Evolutionary conservation across 2,888 invertebrate species (phyloP).

Genomic region (Phrixothrix hirtus): DNA sequence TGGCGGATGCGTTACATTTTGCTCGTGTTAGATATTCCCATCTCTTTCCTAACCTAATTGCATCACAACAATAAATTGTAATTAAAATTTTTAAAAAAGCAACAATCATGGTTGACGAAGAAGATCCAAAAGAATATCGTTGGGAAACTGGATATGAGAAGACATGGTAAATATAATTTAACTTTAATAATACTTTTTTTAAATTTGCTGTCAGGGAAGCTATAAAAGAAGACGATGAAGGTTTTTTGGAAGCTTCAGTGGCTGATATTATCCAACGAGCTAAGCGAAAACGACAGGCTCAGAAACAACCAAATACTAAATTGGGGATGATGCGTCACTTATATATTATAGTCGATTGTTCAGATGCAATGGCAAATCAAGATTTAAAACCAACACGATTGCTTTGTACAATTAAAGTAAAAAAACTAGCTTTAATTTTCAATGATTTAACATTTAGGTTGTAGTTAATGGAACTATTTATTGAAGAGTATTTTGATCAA

Average conservation of each 20-base stretch:
- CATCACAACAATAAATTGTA: too few species aligned
- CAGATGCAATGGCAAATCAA: constrained; percentile 91
- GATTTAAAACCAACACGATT: constrained; percentile 94
- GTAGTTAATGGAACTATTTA: constrained; percentile 87
- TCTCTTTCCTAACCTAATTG: too few species aligned
- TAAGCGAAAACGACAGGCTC: constrained; percentile 74
- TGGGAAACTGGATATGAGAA: constrained; percentile 97
- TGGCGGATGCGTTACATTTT: too few species aligned
- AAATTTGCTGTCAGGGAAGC: too few species aligned
- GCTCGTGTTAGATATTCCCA: too few species aligned
- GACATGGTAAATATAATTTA: constrained; percentile 70
- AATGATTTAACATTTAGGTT: too few species aligned
- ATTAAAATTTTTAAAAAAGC: too few species aligned
- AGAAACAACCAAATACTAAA: constrained; percentile 76
- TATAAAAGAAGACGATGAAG: constrained; percentile 94
- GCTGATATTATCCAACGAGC: constrained; percentile 91
- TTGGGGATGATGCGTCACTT: constrained; percentile 99
- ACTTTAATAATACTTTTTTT: too few species aligned
- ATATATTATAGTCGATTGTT: constrained; percentile 89
- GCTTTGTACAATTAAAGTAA: constrained; percentile 82
- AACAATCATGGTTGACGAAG: constrained; percentile 85
- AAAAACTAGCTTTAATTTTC: too few species aligned
- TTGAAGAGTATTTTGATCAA: constrained; percentile 97
- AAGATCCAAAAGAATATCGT: constrained; percentile 85
- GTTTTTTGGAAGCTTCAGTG: constrained; percentile 86